These are phyloP conservation scores for Orientallactaga sibirica DNA, from an alignment of 2,797 vertebrate species.

Conservation along the genomic window DNA sequence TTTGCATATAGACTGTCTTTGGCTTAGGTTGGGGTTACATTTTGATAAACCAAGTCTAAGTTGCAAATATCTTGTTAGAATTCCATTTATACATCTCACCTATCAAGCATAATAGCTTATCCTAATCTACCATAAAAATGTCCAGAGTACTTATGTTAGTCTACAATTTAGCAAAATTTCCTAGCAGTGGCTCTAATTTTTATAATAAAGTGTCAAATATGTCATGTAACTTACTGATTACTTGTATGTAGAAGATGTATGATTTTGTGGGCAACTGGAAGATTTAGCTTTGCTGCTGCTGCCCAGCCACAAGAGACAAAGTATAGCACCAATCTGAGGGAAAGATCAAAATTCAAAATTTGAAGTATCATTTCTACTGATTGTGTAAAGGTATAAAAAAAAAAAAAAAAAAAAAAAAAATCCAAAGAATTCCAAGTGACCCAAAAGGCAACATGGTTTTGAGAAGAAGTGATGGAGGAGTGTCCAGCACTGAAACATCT, in stretches of 20 bases:
- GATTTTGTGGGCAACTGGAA: too few relatives aligned
- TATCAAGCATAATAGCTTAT: not conserved
- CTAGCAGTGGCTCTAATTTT: not conserved
- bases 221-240: not conserved
- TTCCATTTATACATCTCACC: not conserved
- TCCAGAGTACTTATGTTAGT: not conserved
- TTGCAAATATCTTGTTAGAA: not conserved
- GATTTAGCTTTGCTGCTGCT: not conserved
- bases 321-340: not conserved
- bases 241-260: not conserved
- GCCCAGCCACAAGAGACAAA: not conserved
- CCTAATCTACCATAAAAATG: not conserved
- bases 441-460: too few relatives aligned
- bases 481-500: too few relatives aligned
- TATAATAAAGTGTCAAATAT: not conserved
- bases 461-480: too few relatives aligned
- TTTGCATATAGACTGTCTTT: not conserved
- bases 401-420: not conserved
- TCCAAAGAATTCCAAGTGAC: not conserved
- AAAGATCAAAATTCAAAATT: not conserved
- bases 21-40: not conserved
- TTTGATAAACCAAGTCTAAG: not conserved
- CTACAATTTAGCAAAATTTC: too few relatives aligned
- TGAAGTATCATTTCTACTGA: not conserved
- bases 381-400: not conserved